phyloP scores from a whole-genome alignment of 2,113 vertebrate genomes.

The Bettongia penicillata region DNA sequence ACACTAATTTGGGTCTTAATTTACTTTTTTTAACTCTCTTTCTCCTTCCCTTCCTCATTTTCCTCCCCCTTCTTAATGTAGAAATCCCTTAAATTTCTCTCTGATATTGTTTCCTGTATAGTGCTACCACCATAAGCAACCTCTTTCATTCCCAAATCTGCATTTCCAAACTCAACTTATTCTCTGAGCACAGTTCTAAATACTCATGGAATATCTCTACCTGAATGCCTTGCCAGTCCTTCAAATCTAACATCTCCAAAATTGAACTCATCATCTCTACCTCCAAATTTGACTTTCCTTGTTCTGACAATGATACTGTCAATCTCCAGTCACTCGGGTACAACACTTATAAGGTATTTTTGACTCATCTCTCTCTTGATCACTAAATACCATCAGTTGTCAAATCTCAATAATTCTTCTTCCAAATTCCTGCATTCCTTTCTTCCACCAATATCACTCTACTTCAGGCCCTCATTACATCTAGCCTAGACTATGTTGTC shows the following conservation, averaged over 20 bases:
- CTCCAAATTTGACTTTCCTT: not conserved
- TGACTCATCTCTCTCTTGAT: not conserved
- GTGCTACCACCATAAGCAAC: not conserved
- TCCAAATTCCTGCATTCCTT: not conserved
- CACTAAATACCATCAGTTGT: not conserved
- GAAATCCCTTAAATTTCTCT: not conserved
- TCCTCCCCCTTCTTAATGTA: not conserved
- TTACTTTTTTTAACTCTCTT: not conserved
- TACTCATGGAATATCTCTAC: not conserved
- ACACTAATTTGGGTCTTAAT: not conserved
- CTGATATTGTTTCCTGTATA: not conserved
- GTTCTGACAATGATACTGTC: not conserved
- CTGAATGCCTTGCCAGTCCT: not conserved
- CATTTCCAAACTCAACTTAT: not conserved
- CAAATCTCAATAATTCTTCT: not conserved
- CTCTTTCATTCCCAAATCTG: not conserved
- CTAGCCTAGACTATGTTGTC: not conserved
- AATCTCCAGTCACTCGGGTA: not conserved
- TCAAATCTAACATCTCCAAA: not conserved
- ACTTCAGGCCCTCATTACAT: not conserved
- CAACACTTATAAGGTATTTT: not conserved
- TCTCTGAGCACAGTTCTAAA: not conserved
- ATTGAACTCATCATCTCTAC: not conserved
- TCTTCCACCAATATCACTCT: not conserved
- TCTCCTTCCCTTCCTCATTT: not conserved